Conservation (phyloP, 92 coral and sea anemone species). For the Micromussa lordhowensis region DNA sequence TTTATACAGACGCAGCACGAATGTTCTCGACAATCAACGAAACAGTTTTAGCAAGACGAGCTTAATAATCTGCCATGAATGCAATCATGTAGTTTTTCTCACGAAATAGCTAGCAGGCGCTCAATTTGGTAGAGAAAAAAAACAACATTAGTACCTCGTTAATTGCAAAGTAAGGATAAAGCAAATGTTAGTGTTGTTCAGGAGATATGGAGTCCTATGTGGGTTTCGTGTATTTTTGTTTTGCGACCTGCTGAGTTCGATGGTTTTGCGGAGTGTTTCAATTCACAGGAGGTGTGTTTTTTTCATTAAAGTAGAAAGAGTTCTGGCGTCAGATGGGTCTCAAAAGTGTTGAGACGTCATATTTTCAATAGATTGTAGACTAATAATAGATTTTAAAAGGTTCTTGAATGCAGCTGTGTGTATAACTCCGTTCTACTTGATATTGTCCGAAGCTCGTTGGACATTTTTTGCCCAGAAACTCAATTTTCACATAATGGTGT, state of each 20-base stretch:
- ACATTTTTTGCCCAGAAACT: neutral
- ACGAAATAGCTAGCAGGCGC: neutral
- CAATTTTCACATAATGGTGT: neutral
- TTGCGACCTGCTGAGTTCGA: neutral
- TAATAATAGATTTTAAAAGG: neutral
- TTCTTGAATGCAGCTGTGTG: neutral
- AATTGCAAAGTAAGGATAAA: neutral
- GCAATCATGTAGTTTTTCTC: neutral
- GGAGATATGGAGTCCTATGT: neutral
- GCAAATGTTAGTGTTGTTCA: neutral
- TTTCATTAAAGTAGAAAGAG: neutral
- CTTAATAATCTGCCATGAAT: neutral
- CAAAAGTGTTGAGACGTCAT: neutral
- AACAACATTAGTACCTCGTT: neutral
- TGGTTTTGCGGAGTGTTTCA: conserved; percentile 16
- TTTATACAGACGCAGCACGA: neutral
- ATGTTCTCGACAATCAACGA: neutral
- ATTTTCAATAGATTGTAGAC: neutral
- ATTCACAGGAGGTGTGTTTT: neutral
- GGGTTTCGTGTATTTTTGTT: neutral
- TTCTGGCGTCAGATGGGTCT: neutral
- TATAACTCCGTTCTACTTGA: neutral
- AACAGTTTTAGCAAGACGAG: neutral
- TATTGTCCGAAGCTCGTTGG: neutral
- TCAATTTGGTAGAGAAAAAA: neutral